Evolutionary conservation across 2,797 vertebrate species (phyloP), one percentile per base, ranked within the genome.

Genomic region (Lagorchestes hirsutus): DNA sequence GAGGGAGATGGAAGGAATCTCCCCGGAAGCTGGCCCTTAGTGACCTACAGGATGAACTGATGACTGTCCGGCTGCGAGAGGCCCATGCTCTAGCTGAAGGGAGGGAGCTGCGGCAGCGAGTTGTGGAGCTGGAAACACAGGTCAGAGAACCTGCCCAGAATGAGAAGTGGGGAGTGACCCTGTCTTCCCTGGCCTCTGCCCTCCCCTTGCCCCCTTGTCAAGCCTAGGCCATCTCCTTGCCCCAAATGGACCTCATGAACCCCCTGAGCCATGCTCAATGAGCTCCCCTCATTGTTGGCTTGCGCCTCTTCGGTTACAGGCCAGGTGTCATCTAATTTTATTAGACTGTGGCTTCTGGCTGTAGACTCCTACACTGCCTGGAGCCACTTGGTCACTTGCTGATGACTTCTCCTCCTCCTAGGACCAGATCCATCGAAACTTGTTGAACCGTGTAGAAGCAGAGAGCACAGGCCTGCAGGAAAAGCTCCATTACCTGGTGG

Each of bases 1-100:
- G 99, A 0, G 99, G 99, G 87, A 99, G 99, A 98, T 99, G 99
- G 99, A 99, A 99, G 98, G 99, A 99, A 67, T 99, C 99, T 24
- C 99, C 99, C 0, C 99, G 99, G 98, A 99, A 99, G 98, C 99
- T 99, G 91, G 99, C 99, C 0, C 98, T 99, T 98, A 99, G 99
- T 54, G 99, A 99, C 97, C 98, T 99, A 97, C 99, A 99, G 98
- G 99, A 99, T 96, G 99, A 99, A 96, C 98, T 99, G 98, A 99
- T 99, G 99, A 99, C 98, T 0, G 98, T 99, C 56, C 98, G 99
- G 34, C 99, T 99, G 97, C 99, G 99, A 34, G 99, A 99, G 98
- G 99, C 99, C 4, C 99, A 99, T 98, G 99, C 99, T 13, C 99
- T 99, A 98, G 99, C 99, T 0, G 99, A 99, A 96, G 99, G 99